These are phyloP conservation scores for Cyprinodon brontotheroides DNA, from an alignment of 2,113 vertebrate species.

Conservation along the genomic window DNA sequence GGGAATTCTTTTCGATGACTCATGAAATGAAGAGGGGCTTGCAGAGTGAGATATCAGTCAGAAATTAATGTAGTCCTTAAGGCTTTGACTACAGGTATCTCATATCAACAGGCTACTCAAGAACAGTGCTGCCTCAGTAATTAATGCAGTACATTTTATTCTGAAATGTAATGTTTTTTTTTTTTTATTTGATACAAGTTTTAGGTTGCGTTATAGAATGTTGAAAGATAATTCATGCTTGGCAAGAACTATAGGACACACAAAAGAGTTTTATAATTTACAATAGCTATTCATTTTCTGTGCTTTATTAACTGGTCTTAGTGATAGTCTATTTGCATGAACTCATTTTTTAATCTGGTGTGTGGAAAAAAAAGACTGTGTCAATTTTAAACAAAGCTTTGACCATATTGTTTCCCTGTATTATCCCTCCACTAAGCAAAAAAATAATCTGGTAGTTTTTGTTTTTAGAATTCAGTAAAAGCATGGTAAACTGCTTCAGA, in stretches of 20 bases:
- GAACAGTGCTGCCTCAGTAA: slow-evolving; percentile 8
- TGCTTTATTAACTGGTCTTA: background rate
- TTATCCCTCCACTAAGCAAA: background rate
- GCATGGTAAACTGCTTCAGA: background rate
- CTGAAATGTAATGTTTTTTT: slow-evolving; percentile 4
- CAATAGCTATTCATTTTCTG: background rate
- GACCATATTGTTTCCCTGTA: no score
- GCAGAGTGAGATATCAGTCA: slow-evolving; percentile 41
- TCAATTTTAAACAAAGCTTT: background rate
- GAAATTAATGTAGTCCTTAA: slow-evolving; percentile 54
- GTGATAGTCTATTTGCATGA: no score
- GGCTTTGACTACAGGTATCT: slow-evolving; percentile 44
- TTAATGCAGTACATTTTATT: slow-evolving; percentile 22
- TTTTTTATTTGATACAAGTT: background rate
- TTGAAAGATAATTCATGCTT: background rate
- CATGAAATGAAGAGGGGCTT: slow-evolving; percentile 60
- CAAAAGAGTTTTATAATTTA: background rate
- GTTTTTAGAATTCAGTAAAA: background rate
- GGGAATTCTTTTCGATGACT: slow-evolving; percentile 62
- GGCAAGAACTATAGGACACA: background rate
- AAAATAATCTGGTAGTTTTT: no score
- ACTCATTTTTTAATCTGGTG: background rate
- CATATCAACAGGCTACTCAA: slow-evolving; percentile 32
- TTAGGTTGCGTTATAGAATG: background rate
- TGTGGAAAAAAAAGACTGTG: background rate